These are phyloP conservation scores for Penaeus indicus DNA, from an alignment of 1,140 invertebrate genomes.

Conservation along the genomic window DNA sequence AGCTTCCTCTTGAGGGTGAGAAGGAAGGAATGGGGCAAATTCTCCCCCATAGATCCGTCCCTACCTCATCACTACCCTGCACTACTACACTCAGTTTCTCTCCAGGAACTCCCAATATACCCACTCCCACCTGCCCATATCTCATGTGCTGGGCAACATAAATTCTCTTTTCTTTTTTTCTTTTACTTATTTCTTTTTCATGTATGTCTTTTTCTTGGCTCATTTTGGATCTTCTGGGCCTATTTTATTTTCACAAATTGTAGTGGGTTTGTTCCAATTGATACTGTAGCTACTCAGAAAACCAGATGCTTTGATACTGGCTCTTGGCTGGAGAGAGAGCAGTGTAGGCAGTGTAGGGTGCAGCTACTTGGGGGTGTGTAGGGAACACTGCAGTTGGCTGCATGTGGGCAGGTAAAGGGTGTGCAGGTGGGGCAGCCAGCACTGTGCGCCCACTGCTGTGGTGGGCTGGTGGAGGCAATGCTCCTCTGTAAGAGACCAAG, in stretches of 20 bases:
- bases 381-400: conserved; percentile 79
- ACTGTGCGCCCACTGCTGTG: conserved; percentile 83
- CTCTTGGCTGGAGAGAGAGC: conserved; percentile 81
- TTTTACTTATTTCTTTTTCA: neutral
- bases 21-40: neutral
- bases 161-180: neutral
- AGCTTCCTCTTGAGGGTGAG: conserved; percentile 18
- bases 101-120: neutral
- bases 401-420: conserved; percentile 88
- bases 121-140: no score
- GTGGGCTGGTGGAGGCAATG: conserved; percentile 86
- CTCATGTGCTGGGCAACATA: neutral
- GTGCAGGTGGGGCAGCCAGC: conserved; percentile 77
- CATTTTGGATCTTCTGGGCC: conserved; percentile 27
- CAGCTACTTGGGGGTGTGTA: conserved; percentile 75
- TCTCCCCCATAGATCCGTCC: conserved; percentile 30
- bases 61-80: conserved; percentile 4
- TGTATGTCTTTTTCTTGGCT: neutral
- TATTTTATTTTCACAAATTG: neutral
- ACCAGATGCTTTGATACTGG: conserved; percentile 83
- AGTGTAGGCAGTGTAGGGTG: conserved; percentile 74
- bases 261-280: neutral
- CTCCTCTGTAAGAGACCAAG: conserved; percentile 76
- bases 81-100: conserved; percentile 15
- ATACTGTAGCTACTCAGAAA: conserved; percentile 76